These are phyloP conservation scores for Lasiurus borealis DNA, from an alignment of 2,113 vertebrate species.

Conservation along the genomic window DNA sequence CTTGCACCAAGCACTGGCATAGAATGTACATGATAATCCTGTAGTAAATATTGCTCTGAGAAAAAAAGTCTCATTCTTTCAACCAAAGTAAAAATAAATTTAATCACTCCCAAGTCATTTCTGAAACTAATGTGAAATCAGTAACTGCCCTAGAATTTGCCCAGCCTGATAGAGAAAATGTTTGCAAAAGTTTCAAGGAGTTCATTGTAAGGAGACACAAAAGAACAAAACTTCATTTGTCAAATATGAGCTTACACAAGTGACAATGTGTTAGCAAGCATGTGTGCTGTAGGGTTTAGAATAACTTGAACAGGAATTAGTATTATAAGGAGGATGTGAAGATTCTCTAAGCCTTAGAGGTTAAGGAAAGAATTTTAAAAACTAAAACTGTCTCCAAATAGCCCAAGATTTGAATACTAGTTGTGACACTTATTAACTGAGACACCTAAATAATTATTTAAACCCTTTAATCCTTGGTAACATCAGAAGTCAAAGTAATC, in stretches of 20 bases:
- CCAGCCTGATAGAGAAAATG: neutral
- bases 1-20: neutral
- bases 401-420: neutral
- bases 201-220: neutral
- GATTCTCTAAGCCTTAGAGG: neutral
- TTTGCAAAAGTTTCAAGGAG: neutral
- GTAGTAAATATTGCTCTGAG: neutral
- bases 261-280: neutral
- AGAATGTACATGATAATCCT: neutral
- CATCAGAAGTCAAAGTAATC: neutral
- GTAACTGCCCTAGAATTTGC: neutral
- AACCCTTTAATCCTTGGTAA: neutral
- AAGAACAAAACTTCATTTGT: neutral
- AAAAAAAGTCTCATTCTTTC: neutral
- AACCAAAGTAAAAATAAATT: neutral
- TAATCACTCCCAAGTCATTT: neutral
- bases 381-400: neutral
- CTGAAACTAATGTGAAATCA: neutral
- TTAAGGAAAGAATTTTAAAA: conserved; percentile 3
- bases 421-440: conserved; percentile 14
- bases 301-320: neutral
- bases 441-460: conserved; percentile 42
- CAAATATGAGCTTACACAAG: neutral
- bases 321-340: neutral
- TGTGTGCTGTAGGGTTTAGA: neutral